These are phyloP conservation scores for Phaenicophaeus curvirostris DNA, from an alignment of 2,797 vertebrate genomes.

Conservation along the genomic window DNA sequence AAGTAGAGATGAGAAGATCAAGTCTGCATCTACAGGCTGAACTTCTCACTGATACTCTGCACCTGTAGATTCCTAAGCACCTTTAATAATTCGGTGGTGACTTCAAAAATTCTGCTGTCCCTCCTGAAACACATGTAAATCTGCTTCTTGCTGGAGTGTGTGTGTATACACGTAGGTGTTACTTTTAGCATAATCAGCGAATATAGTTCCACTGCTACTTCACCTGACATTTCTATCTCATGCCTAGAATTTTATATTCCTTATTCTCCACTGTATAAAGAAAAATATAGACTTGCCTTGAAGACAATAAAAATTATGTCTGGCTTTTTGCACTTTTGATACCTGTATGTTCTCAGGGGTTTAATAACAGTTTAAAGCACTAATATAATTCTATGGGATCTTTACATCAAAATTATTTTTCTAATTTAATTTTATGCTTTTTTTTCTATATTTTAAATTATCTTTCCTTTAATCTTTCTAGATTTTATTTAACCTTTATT, in stretches of 20 bases:
- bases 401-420: not conserved
- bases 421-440: not conserved
- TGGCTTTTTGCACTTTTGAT: not conserved
- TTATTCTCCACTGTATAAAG: not conserved
- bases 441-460: not conserved
- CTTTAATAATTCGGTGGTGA: not conserved
- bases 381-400: not conserved
- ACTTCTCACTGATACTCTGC: not conserved
- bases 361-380: not conserved
- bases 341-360: not conserved
- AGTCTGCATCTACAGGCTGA: not conserved
- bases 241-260: not conserved
- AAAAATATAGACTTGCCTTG: not conserved
- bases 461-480: not conserved
- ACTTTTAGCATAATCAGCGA: not conserved
- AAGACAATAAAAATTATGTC: not conserved
- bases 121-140: not conserved
- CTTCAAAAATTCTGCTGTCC: not conserved
- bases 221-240: not conserved
- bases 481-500: constrained; percentile 1
- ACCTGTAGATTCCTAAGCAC: not conserved
- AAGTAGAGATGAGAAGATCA: not conserved
- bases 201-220: not conserved
- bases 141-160: not conserved
- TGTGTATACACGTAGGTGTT: not conserved